These are phyloP conservation scores for Clepsis dumicolana DNA, from an alignment of 2,888 invertebrate species.

Conservation along the genomic window DNA sequence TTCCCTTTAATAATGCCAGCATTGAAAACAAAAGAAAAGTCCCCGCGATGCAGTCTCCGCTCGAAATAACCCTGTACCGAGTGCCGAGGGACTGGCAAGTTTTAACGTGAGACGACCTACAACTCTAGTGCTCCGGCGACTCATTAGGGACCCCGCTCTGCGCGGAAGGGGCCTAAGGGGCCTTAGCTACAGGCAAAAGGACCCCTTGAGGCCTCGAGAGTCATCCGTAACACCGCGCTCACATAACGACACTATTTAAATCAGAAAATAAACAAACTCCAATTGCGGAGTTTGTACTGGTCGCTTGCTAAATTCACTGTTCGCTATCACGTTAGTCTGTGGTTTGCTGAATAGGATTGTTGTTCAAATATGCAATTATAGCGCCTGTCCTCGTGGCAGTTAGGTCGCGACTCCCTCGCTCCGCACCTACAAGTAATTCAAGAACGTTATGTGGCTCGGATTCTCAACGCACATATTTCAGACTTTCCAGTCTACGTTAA, in stretches of 20 bases:
- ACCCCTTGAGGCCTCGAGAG: constrained; percentile 75
- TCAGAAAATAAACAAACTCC: constrained; percentile 51
- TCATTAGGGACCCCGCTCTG: constrained; percentile 79
- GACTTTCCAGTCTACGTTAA: constrained; percentile 77
- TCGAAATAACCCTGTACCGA: constrained; percentile 72
- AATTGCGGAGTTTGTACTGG: constrained; percentile 42
- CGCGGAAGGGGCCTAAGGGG: constrained; percentile 73
- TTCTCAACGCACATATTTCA: constrained; percentile 69
- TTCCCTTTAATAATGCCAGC: constrained; percentile 49
- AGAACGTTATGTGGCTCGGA: constrained; percentile 62
- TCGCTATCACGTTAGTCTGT: constrained; percentile 52
- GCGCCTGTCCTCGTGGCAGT: constrained; percentile 54
- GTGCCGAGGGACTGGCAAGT: constrained; percentile 73
- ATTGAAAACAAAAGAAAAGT: constrained; percentile 74
- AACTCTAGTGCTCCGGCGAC: constrained; percentile 84
- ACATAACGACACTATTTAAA: constrained; percentile 57
- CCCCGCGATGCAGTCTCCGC: constrained; percentile 67
- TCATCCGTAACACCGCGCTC: constrained; percentile 72
- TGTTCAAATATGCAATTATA: constrained; percentile 50
- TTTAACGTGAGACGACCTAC: constrained; percentile 80
- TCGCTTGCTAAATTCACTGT: constrained; percentile 43
- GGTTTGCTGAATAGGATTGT: constrained; percentile 43
- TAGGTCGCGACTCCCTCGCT: constrained; percentile 59
- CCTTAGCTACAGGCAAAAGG: constrained; percentile 74
- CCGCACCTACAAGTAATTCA: constrained; percentile 52